Percentiles rank a stretch among this genome's conserved stretches.
These are phyloP conservation scores for Sebastes hubbsi DNA, from an alignment of 2,797 vertebrate genomes.

Conservation along the genomic window DNA sequence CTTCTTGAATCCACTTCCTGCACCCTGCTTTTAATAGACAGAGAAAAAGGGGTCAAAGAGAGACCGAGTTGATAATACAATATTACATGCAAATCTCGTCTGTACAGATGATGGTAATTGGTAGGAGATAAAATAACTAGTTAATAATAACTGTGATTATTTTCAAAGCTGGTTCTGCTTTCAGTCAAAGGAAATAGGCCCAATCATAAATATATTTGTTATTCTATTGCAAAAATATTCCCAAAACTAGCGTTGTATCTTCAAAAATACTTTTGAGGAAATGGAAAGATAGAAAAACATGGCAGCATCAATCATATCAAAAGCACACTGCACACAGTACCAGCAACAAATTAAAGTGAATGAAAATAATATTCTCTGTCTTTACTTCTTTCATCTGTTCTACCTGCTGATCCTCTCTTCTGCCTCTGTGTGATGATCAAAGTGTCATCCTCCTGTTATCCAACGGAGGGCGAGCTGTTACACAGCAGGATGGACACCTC, in stretches of 20 bases:
- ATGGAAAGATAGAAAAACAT: neutral
- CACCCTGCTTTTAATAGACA: neutral
- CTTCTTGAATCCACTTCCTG: neutral
- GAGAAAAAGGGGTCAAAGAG: neutral
- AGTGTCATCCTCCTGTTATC: neutral
- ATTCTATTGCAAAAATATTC: neutral
- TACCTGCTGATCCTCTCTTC: neutral
- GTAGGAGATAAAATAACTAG: neutral
- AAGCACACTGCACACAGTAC: neutral
- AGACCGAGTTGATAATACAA: neutral
- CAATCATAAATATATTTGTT: neutral
- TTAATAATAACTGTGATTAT: neutral
- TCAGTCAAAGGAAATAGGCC: neutral
- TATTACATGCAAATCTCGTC: neutral
- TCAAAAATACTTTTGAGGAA: neutral
- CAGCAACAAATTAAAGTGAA: accelerated
- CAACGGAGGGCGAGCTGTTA: constrained; percentile 9
- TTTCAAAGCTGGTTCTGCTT: neutral
- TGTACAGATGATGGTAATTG: neutral
- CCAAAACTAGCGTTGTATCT: neutral
- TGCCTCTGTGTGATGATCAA: constrained; percentile 1
- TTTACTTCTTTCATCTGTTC: constrained; percentile 6
- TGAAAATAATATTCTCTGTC: neutral
- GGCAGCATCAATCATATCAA: neutral
- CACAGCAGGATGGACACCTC: constrained; percentile 25